Evolutionary conservation across 1,140 invertebrate genomes (phyloP).

Genomic region (Homalodisca vitripennis): DNA sequence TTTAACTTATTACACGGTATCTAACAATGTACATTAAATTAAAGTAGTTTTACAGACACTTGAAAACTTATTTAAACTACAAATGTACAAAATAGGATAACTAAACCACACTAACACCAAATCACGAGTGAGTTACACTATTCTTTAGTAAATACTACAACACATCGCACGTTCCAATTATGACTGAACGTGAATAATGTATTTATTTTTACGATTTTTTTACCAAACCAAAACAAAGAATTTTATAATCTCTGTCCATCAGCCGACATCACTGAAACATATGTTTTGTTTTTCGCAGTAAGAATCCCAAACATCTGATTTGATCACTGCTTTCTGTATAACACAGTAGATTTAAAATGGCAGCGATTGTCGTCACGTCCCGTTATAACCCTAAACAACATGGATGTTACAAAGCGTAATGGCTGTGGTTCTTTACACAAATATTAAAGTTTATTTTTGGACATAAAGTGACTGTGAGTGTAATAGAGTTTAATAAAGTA

Average conservation of each 20-base stretch:
- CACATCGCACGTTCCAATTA: no score
- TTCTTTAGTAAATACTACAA: no score
- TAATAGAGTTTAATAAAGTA: no score
- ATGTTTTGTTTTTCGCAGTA: background rate
- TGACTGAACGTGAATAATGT: background rate
- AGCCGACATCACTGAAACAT: background rate
- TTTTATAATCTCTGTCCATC: background rate
- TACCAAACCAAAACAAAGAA: background rate
- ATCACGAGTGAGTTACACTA: no score
- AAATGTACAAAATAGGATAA: no score
- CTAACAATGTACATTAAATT: no score
- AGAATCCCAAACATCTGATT: background rate
- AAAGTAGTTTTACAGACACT: no score
- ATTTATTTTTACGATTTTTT: background rate
- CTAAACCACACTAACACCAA: no score
- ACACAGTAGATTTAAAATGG: background rate
- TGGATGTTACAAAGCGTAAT: slow-evolving; percentile 29
- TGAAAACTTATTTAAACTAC: no score
- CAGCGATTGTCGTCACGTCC: slow-evolving; percentile 33
- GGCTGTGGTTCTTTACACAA: slow-evolving; percentile 18
- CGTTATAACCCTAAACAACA: slow-evolving; percentile 35
- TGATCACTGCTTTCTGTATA: background rate
- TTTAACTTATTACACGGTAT: no score
- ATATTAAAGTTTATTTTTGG: no score
- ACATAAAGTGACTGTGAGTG: no score